phyloP scores from a whole-genome alignment of 2,113 vertebrate genomes.

The Antechinus flavipes region DNA sequence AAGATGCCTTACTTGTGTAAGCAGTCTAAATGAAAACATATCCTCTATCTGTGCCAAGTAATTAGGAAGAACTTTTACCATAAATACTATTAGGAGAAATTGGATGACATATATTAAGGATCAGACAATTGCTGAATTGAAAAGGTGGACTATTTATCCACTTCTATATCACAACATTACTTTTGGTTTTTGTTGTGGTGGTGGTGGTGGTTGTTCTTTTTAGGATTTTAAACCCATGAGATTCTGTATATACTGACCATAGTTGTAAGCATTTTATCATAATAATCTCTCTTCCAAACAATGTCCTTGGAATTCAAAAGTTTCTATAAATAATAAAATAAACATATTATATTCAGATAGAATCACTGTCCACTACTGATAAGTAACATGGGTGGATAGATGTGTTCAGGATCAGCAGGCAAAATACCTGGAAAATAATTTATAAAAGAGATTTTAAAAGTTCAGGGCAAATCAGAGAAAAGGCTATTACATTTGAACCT shows the following conservation, averaged over 20 bases:
- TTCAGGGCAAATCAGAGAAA: slow-evolving; percentile 76
- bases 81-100: slow-evolving; percentile 67
- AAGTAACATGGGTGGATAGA: slow-evolving; percentile 47
- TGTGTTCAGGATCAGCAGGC: slow-evolving; percentile 37
- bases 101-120: slow-evolving; percentile 38
- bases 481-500: slow-evolving; percentile 76
- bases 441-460: slow-evolving; percentile 74
- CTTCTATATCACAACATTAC: background rate
- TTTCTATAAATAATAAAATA: slow-evolving; percentile 60
- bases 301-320: slow-evolving; percentile 14
- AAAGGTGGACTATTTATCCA: background rate
- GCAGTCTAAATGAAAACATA: slow-evolving; percentile 56
- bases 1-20: slow-evolving; percentile 63
- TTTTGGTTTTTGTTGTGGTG: too few relatives aligned
- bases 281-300: background rate
- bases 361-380: slow-evolving; percentile 13
- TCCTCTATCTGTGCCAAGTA: slow-evolving; percentile 77
- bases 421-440: slow-evolving; percentile 75
- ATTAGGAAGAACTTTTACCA: slow-evolving; percentile 74
- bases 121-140: background rate
- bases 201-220: background rate
- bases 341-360: slow-evolving; percentile 48
- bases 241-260: background rate
- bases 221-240: background rate
- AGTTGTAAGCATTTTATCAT: background rate